phyloP scores from a whole-genome alignment of 1,140 invertebrate genomes.

The Coenobita brevimanus region DNA sequence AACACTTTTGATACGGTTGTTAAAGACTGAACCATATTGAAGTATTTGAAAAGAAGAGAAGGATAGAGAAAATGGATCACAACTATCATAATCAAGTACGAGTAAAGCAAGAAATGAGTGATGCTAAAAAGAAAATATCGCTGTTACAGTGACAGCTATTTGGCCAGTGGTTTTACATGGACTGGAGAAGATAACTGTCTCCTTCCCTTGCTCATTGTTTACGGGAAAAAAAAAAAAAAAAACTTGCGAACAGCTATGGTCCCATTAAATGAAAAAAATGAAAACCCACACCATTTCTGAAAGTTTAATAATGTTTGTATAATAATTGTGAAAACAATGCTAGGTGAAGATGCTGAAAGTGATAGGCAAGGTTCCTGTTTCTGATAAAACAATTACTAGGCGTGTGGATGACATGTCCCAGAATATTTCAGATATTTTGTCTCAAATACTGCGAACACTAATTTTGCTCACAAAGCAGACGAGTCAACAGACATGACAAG shows the following conservation, averaged over 20 bases:
- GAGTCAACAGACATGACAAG: too few relatives aligned
- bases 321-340: background rate
- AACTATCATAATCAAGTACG: too few relatives aligned
- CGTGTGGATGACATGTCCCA: too few relatives aligned
- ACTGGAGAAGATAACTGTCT: constrained; percentile 25
- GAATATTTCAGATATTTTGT: background rate
- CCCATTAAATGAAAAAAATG: background rate
- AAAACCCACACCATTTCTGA: background rate
- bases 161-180: too few relatives aligned
- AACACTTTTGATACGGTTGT: too few relatives aligned
- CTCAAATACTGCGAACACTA: background rate
- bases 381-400: background rate
- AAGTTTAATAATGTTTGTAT: too few relatives aligned
- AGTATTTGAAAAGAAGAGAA: background rate
- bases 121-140: background rate
- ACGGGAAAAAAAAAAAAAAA: constrained; percentile 9
- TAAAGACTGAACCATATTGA: background rate
- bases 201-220: constrained; percentile 6
- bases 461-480: background rate
- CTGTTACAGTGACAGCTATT: background rate
- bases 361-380: background rate
- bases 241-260: too few relatives aligned
- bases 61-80: constrained; percentile 4
- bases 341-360: too few relatives aligned
- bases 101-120: background rate